Evolutionary conservation across 2,888 invertebrate genomes (phyloP).

Genomic region (Eupeodes luniger): DNA sequence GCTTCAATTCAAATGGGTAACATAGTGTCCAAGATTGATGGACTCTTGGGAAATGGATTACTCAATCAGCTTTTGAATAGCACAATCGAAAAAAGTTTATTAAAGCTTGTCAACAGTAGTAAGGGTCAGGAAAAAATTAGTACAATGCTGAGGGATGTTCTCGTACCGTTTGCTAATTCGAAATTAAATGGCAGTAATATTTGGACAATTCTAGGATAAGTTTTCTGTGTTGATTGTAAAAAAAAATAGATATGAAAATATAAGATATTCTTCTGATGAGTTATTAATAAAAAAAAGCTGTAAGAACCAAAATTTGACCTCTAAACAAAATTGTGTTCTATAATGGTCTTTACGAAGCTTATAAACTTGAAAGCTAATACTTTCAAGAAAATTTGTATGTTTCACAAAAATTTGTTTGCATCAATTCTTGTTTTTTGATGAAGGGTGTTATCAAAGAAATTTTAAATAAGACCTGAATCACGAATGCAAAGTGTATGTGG

Average conservation of each 20-base stretch:
- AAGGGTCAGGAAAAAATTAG: constrained; percentile 79
- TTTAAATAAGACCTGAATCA: no score
- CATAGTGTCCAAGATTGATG: constrained; percentile 79
- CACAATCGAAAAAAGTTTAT: constrained; percentile 79
- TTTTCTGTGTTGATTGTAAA: neutral
- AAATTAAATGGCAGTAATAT: constrained; percentile 80
- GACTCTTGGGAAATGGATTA: constrained; percentile 79
- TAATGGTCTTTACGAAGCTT: no score
- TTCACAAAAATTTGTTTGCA: no score
- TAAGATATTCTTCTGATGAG: no score
- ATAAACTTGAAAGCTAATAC: no score
- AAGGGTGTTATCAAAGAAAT: no score
- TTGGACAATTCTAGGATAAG: constrained; percentile 75
- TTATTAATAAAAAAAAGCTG: no score
- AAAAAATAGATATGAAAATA: neutral
- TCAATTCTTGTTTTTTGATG: no score
- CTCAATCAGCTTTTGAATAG: constrained; percentile 79
- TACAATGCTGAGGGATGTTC: constrained; percentile 76
- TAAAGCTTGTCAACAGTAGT: constrained; percentile 77
- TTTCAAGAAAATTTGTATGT: no score
- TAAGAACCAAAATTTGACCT: no score
- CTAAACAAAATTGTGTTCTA: no score
- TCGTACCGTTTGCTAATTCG: constrained; percentile 79
- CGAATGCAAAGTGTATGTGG: no score
- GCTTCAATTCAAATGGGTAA: constrained; percentile 78